Evolutionary conservation across 2,888 invertebrate genomes (phyloP), one percentile per base, ranked within the genome.

Genomic region (Netelia inedita): DNA sequence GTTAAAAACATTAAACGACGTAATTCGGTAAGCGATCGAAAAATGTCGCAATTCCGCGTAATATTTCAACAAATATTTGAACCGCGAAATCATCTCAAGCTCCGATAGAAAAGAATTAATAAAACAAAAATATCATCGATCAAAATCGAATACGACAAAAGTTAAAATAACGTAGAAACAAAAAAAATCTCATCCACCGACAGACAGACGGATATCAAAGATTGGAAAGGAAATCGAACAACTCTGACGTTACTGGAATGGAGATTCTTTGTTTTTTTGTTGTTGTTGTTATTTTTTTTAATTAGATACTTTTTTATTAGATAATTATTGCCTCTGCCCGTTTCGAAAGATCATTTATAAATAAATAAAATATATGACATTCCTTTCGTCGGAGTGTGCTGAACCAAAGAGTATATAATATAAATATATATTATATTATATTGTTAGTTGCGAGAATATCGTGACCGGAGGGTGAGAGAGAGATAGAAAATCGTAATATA

Each of bases 391-490:
- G 65, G 69, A 83, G 21, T 65, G 53, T 75, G 68, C 74, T 71
- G 79, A 81, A 85, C 78, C 81, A 74, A 82, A 84, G 73, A 81
- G 73, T 79, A 81, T 55, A 80, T 76, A 72, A 8, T 82, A 55
- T 46, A 68, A 55, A 66, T 43, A 76, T 28, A 68, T 61, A 61
- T 78, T 41, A 72, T 50, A 66, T 76, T 76, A 35, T 43, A 83
- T 68, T 63, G 53, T 84, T 76, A 72, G 72, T 68, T 21, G 35
- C 23, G 61, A 63, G 6, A 68, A 71, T 59, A 61, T 80, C 72
- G 53, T 61, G 57, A 46, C 53, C 35, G 14, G 69, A 76, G 65
- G 41, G 23, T 14, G 10, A 46, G 46, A 46, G 46, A 46, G 8
- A 46, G 16, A 74, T 2, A 50, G 28, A 76, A 68, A 68, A 69